Evolutionary conservation across 1,140 invertebrate genomes (phyloP).

Genomic region (Pachypsylla venusta): DNA sequence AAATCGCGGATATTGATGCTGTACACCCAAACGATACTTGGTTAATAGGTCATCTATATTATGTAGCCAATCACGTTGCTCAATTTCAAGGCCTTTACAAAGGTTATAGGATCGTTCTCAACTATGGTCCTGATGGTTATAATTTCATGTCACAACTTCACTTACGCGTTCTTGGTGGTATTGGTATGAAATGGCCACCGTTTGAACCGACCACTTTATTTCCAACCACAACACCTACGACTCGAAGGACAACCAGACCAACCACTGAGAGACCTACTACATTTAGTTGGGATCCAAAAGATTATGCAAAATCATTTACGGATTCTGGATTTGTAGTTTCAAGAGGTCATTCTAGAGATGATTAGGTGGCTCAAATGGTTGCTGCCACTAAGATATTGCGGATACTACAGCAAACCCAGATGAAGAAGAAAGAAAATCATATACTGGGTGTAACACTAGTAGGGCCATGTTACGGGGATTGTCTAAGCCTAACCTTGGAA

Average conservation of each 20-base stretch:
- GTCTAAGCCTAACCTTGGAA: too few relatives aligned
- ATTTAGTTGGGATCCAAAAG: neutral
- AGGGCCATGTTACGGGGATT: too few relatives aligned
- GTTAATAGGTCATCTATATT: neutral
- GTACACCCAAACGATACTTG: neutral
- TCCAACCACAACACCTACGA: neutral
- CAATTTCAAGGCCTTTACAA: neutral
- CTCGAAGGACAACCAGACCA: too few relatives aligned
- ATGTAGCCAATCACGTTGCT: neutral
- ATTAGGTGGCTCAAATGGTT: too few relatives aligned
- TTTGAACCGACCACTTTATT: neutral
- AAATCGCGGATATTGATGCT: neutral
- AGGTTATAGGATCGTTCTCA: slow-evolving; percentile 1
- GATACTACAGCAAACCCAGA: too few relatives aligned
- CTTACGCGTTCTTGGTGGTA: neutral
- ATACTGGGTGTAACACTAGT: too few relatives aligned
- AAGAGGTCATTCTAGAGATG: too few relatives aligned
- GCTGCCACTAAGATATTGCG: too few relatives aligned
- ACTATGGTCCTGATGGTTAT: neutral
- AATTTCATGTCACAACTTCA: slow-evolving; percentile 5
- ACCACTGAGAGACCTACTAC: neutral
- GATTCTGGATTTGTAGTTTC: too few relatives aligned
- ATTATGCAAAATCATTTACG: neutral
- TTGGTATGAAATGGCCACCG: neutral
- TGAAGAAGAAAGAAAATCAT: too few relatives aligned